phyloP scores from a whole-genome alignment of 2,888 invertebrate genomes.

The Synanthedon myopaeformis region DNA sequence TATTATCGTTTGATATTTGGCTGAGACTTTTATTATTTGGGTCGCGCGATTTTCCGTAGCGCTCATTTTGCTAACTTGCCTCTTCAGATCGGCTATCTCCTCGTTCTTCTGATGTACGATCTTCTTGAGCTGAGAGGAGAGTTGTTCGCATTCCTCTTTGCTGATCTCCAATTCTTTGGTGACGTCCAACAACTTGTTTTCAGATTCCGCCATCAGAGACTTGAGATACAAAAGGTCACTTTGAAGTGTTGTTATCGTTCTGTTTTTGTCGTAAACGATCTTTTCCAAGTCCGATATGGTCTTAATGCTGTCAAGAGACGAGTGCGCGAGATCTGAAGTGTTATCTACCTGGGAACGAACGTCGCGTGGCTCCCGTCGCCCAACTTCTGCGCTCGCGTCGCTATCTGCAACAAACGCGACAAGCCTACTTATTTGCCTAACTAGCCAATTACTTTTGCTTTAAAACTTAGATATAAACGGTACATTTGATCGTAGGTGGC shows the following conservation, averaged over 20 bases:
- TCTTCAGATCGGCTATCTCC: constrained; percentile 53
- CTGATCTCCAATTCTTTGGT: constrained; percentile 45
- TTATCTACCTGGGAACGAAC: constrained; percentile 50
- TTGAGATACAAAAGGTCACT: constrained; percentile 49
- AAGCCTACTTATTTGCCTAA: no score
- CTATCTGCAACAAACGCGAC: no score
- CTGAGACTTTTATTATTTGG: constrained; percentile 58
- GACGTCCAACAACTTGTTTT: constrained; percentile 46
- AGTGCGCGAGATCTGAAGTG: constrained; percentile 38
- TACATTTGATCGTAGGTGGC: no score
- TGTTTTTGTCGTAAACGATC: constrained; percentile 52
- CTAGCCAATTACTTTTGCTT: no score
- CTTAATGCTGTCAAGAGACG: constrained; percentile 48
- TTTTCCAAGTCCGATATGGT: constrained; percentile 57
- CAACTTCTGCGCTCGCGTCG: no score
- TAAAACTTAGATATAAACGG: no score
- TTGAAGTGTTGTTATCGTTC: constrained; percentile 48
- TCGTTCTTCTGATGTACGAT: constrained; percentile 56
- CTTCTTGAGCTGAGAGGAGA: constrained; percentile 52
- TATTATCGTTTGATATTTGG: constrained; percentile 60
- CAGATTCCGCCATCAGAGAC: constrained; percentile 51
- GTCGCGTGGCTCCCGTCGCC: constrained; percentile 22
- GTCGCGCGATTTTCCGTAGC: constrained; percentile 47
- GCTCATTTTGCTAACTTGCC: constrained; percentile 50
- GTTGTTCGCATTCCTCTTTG: constrained; percentile 46